These are phyloP conservation scores for Mus musculus DNA, from an alignment of 2,113 vertebrate genomes.

Conservation along the genomic window GRCm39 chr11:86382001-86382500, in stretches of 20 bases:
- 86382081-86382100: conserved; percentile 4
- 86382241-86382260: background rate
- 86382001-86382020: conserved; percentile 69
- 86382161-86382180: conserved; percentile 48
- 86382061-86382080: conserved; percentile 13
- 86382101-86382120: background rate
- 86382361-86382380: conserved; percentile 21
- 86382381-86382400: conserved; percentile 23
- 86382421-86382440: background rate
- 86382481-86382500: conserved; percentile 80
- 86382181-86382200: background rate
- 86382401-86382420: background rate
- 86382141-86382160: background rate
- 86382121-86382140: conserved; percentile 5
- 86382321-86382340: background rate
- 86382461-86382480: background rate
- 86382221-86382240: conserved; percentile 74
- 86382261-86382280: background rate
- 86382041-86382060: conserved; percentile 72
- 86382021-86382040: conserved; percentile 71
- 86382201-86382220: conserved; percentile 64
- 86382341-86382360: conserved; percentile 17
- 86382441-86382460: conserved; percentile 68
- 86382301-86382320: background rate
- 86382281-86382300: background rate